A percentile compares a stretch with the other conserved stretches of the same genome.
These are phyloP conservation scores for Drosophila anomelani DNA, from an alignment of 2,888 invertebrate species.

Conservation along the genomic window DNA sequence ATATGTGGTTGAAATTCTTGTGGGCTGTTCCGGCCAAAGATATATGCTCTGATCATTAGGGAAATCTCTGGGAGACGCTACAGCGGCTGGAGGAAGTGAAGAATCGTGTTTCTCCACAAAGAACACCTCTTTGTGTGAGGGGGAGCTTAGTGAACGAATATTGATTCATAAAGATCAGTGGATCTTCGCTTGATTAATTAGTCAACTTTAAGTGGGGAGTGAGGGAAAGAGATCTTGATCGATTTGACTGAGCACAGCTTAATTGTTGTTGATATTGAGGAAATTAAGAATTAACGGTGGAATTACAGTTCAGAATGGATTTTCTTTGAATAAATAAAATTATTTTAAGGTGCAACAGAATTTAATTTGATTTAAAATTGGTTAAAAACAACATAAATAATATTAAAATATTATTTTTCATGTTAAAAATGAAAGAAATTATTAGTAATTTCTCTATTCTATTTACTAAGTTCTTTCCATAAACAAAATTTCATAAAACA, in stretches of 20 bases:
- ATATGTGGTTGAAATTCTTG: conserved; percentile 48
- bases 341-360: neutral
- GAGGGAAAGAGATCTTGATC: conserved; percentile 25
- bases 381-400: neutral
- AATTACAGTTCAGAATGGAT: neutral
- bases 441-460: neutral
- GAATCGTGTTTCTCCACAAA: conserved; percentile 25
- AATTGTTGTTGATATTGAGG: conserved; percentile 37
- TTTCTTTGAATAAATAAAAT: too few species aligned
- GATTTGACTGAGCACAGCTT: conserved; percentile 37
- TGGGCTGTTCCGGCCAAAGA: conserved; percentile 39
- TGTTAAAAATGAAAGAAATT: neutral
- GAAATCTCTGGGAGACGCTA: conserved; percentile 2
- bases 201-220: conserved; percentile 8
- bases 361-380: neutral
- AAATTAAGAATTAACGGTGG: conserved; percentile 27
- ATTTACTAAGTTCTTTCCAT: neutral
- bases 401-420: neutral
- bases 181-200: conserved; percentile 42
- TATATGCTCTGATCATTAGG: conserved; percentile 24
- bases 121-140: conserved; percentile 21
- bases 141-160: conserved; percentile 27
- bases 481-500: neutral
- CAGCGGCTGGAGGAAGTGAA: conserved; percentile 25
- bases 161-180: conserved; percentile 42